Evolutionary conservation across 2,888 invertebrate species (phyloP), one percentile per base, ranked within the genome.

Genomic region (Zaprionus obscuricornis): DNA sequence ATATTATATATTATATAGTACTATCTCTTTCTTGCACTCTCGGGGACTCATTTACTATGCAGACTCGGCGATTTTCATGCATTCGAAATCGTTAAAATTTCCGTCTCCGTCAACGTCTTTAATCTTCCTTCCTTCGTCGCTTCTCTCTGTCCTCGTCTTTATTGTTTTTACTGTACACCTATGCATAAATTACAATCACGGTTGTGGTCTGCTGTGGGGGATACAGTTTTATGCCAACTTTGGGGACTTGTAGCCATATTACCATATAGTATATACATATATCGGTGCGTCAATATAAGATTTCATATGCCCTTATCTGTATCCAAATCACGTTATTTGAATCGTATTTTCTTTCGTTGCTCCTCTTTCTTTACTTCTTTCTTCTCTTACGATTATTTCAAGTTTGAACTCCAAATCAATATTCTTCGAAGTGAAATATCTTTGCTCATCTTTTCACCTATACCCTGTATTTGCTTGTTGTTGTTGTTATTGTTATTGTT

Each of bases 141-240:
- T 7, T 22, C 22, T 10, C 14, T 11, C 42, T 14, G 29, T 6
- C 49, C 34, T 47, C 50, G 29, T 46, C 16, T 10, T 37, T 26
- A 24, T 10, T 26, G 10, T 17, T 27, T n/a, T n/a, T 33, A 49
- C 54, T 74, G 64, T 37, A 52, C 50, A 66, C 43, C 57, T 66
- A 49, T 52, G 75, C 83, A 82, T 83, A 83, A 63, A 71, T 74
- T 67, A 42, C 55, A 45, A 55, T 46, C 39, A 16, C 52, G 63
- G 8, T 33, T 49, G 49, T 66, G 49, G 26, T 43, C 54, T 51
- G 20, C 46, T 26, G 31, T 37, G 51, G 50, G 46, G 31, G 29
- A 13, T 42, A 33, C 33, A 24, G 29, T 56, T 69, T 68, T 56
- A 63, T 82, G 55, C 51, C 79, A 55, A 54, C 71, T 67, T 58